Base-by-base conservation (phyloP, 2,888 invertebrate species). In the Amiota communis region DNA sequence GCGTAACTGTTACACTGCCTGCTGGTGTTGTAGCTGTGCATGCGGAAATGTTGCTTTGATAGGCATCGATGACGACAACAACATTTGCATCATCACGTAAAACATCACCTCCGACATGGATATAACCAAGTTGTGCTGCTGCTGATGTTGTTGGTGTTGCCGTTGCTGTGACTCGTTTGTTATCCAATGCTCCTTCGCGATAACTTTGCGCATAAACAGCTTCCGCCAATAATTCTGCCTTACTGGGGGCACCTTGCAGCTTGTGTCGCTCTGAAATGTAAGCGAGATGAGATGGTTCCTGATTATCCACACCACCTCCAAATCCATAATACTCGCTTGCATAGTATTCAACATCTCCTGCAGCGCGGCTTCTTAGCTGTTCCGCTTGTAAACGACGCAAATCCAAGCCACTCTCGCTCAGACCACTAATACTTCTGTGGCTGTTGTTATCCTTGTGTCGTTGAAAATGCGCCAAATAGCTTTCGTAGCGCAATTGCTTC, bases 391-490 rank as follows among this genome's bases (percentile, higher is more conserved):
- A 48, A 51, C 65, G 65, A 17, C 76, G 74, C 57, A 79, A 74
- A 74, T 77, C 78, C 51, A 75, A 71, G 11, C 70, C 48, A 65
- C 17, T 75, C 64, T 74, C 76, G n/a, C 76, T 75, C 51, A 57
- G 4, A 61, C 53, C 36, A 46, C 53, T 49, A 15, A 36, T 53
- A 1, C 64, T 63, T 13, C 73, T 57, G 23, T 71, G 75, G 68
- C 77, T 74, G 15, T 74, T 74, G 15, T 74, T 75, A 53, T 78
- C 80, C 67, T 81, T 80, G 46, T 81, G 76, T 0, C 81, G 86
- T 65, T 87, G 87, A 75, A 87, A 89, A 75, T 88, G 89, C 59
- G 87, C 87, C 76, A 89, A 82, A 78, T 89, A 89, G 78, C 81
- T 87, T 70, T 89, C 88, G 57, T 87, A 86, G 46, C 83, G 84